Evolutionary conservation across 2,797 vertebrate species (phyloP).

Genomic region (Microcaecilia unicolor): DNA sequence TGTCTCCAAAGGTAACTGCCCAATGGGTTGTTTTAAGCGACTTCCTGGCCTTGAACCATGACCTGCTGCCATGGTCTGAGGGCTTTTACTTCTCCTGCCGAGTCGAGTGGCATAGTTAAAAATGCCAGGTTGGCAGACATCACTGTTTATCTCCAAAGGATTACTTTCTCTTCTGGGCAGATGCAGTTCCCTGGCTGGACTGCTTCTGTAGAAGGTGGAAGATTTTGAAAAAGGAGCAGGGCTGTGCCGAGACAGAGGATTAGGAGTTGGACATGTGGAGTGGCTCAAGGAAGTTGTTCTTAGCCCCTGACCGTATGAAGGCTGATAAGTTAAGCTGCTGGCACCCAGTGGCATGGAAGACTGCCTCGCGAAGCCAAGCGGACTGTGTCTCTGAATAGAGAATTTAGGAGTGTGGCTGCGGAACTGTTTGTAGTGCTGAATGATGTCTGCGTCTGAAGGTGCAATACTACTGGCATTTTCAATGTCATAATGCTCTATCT

Average conservation of each 20-base stretch:
- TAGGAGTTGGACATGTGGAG: conserved; percentile 79
- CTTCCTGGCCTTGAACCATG: conserved; percentile 80
- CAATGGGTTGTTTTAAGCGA: conserved; percentile 85
- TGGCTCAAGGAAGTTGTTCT: conserved; percentile 81
- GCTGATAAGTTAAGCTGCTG: conserved; percentile 87
- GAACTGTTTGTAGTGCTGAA: conserved; percentile 96
- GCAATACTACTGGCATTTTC: conserved; percentile 97
- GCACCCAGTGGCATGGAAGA: conserved; percentile 87
- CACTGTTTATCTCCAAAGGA: conserved; percentile 74
- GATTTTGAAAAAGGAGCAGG: conserved; percentile 89
- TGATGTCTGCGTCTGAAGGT: conserved; percentile 89
- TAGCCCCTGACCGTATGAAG: conserved; percentile 75
- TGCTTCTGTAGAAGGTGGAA: conserved; percentile 82
- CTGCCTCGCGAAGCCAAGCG: conserved; percentile 86
- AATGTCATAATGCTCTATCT: conserved; percentile 94
- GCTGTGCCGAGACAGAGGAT: conserved; percentile 83
- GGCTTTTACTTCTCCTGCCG: conserved; percentile 91
- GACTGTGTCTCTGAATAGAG: conserved; percentile 94
- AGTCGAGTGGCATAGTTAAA: conserved; percentile 86
- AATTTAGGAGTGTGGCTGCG: conserved; percentile 93
- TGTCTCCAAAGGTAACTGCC: conserved; percentile 81
- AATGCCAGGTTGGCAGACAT: conserved; percentile 75
- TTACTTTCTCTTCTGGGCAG: conserved; percentile 80
- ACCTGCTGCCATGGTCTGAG: conserved; percentile 75
- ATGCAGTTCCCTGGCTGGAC: conserved; percentile 85